Evolutionary conservation across 2,888 invertebrate genomes (phyloP).

Genomic region (Sericinus montela): DNA sequence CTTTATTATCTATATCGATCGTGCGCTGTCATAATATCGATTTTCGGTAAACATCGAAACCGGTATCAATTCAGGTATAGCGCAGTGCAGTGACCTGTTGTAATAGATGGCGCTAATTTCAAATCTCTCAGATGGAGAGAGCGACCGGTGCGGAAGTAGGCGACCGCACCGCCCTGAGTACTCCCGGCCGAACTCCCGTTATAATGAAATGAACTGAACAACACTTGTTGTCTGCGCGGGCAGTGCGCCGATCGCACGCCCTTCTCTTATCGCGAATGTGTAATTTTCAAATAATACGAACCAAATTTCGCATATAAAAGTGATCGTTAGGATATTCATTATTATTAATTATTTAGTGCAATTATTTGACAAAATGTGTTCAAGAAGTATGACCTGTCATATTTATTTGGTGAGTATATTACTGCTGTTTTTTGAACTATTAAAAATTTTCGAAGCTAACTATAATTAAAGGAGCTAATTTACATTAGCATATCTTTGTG

Average conservation of each 20-base stretch:
- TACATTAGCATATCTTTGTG: no score
- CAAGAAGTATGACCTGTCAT: conserved; percentile 49
- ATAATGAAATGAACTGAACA: conserved; percentile 48
- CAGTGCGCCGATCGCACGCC: conserved; percentile 76
- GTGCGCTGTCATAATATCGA: conserved; percentile 18
- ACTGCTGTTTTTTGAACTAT: no score
- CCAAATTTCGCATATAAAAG: conserved; percentile 59
- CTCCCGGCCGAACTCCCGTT: conserved; percentile 75
- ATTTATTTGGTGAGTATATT: conserved; percentile 65
- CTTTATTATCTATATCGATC: conserved; percentile 18
- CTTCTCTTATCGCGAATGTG: conserved; percentile 71
- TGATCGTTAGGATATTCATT: conserved; percentile 41
- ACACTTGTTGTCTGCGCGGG: conserved; percentile 71
- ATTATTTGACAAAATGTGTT: conserved; percentile 54
- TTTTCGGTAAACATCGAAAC: conserved; percentile 32
- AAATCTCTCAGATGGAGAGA: conserved; percentile 32
- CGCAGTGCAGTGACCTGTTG: conserved; percentile 1
- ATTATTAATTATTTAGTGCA: conserved; percentile 39
- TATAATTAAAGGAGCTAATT: no score
- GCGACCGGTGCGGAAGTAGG: conserved; percentile 42
- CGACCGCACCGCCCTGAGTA: conserved; percentile 54
- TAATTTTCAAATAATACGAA: conserved; percentile 62
- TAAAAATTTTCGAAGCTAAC: no score
- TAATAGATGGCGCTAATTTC: conserved; percentile 55
- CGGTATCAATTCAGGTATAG: conserved; percentile 18